phyloP scores from a whole-genome alignment of 2,797 vertebrate genomes.

The Smutsia temminckii region DNA sequence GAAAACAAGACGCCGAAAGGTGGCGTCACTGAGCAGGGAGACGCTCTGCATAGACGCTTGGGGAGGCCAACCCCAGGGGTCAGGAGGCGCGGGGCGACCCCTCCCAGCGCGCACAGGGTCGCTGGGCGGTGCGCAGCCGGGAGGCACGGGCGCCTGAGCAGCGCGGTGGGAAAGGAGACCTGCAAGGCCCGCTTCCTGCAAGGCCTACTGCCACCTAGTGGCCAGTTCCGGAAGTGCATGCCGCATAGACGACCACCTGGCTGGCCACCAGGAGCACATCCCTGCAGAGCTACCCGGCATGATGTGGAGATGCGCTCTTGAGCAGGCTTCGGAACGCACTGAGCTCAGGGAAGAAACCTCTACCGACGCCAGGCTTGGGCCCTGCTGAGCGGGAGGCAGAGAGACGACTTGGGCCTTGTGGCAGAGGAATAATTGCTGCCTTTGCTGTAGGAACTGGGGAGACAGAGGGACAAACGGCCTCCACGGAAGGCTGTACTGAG shows the following conservation, averaged over 20 bases:
- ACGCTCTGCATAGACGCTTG: not conserved
- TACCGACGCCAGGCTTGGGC: not conserved
- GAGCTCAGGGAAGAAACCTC: not conserved
- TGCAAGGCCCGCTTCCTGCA: not conserved
- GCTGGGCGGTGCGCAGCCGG: not conserved
- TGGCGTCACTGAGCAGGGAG: not conserved
- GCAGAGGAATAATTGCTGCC: not conserved
- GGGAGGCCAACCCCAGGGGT: not conserved
- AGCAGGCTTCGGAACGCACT: not conserved
- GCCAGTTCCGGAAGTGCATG: not conserved
- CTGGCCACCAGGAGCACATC: not conserved
- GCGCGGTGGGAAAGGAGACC: no score
- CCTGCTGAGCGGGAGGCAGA: not conserved
- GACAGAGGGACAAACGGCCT: not conserved
- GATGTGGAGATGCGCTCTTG: not conserved
- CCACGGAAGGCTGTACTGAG: not conserved
- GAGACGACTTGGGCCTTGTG: not conserved
- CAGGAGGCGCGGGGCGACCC: not conserved
- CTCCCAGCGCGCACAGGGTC: not conserved
- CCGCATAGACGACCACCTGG: no score
- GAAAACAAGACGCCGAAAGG: not conserved
- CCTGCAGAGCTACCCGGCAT: not conserved
- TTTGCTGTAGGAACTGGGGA: not conserved
- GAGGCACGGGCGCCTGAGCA: not conserved
- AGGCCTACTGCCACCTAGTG: slow-evolving; percentile 37